Base-by-base conservation (phyloP, 2,888 invertebrate species). In the Perizoma affinitatum region DNA sequence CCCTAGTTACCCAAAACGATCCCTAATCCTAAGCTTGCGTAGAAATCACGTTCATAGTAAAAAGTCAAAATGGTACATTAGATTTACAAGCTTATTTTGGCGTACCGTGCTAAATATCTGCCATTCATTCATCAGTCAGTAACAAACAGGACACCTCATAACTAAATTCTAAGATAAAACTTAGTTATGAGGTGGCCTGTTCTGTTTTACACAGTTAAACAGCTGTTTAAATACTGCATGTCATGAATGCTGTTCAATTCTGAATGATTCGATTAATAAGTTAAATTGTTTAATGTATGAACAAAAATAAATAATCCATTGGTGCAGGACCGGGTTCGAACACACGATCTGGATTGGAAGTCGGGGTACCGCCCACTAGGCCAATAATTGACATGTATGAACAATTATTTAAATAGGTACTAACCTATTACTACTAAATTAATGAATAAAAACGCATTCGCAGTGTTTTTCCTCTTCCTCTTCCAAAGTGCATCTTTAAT, bases 1-100 rank as follows among this genome's bases (percentile, higher is more conserved):
- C 65, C 69, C 72, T 67, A 72, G 71, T 72, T 73, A 64, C 71
- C 73, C 73, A 73, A 76, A 78, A 76, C 75, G 75, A 74, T 79
- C 78, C 71, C 82, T 79, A 78, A 80, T 83, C 81, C 76, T 74
- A 78, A 78, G 78, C 74, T 88, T 87, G 87, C 88, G 84, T n/a
- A n/a, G n/a, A n/a, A n/a, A n/a, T n/a, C n/a, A n/a, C n/a, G n/a
- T n/a, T n/a, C n/a, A n/a, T n/a, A n/a, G n/a, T n/a, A n/a, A n/a
- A n/a, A n/a, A n/a, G n/a, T n/a, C n/a, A n/a, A n/a, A n/a, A n/a
- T n/a, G 46, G 7, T n/a, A 45, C 38, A 35, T 35, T 45, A 56
- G 55, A 61, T 64, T 66, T 61, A 64, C 47, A 47, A 54, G 22
- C 7, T 22, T 22, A 41, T 52, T 61, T 58, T 45, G 56, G 54